These are phyloP conservation scores for Ectropis grisescens DNA, from an alignment of 1,140 invertebrate species.

Conservation along the genomic window DNA sequence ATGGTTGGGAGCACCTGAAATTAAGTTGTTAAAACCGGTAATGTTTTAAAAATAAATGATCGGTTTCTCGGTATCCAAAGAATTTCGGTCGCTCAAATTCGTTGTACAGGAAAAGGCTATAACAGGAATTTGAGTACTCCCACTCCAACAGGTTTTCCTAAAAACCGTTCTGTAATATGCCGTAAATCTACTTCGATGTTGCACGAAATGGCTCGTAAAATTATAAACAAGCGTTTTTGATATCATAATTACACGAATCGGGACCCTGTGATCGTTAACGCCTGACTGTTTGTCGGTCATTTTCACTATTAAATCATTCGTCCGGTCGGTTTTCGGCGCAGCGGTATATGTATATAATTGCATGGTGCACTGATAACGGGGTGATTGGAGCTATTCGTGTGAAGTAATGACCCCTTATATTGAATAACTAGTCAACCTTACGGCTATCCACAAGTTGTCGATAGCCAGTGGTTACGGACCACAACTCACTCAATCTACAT, in stretches of 20 bases:
- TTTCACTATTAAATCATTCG: conserved; percentile 48
- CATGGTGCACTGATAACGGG: conserved; percentile 37
- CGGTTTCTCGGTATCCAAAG: no score
- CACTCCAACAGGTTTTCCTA: conserved; percentile 16
- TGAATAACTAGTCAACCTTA: no score
- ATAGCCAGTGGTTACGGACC: no score
- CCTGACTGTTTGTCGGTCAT: conserved; percentile 27
- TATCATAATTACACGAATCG: conserved; percentile 46
- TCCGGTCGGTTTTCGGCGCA: conserved; percentile 25
- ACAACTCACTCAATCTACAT: no score
- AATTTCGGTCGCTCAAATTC: no score
- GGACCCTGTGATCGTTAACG: conserved; percentile 26
- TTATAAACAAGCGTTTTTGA: conserved; percentile 40
- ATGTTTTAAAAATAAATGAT: no score
- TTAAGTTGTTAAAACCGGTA: no score
- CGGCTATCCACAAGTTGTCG: no score
- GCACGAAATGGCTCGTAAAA: conserved; percentile 25
- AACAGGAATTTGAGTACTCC: no score
- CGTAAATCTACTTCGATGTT: conserved; percentile 33
- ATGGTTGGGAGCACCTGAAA: no score
- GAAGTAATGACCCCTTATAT: no score
- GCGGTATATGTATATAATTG: conserved; percentile 35
- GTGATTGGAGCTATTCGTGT: conserved; percentile 20
- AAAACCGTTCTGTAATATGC: conserved; percentile 25
- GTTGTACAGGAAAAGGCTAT: no score